Conservation (phyloP, 37 sponge, comb jelly and placozoan genomes). For the Petrosia ficiformis region DNA sequence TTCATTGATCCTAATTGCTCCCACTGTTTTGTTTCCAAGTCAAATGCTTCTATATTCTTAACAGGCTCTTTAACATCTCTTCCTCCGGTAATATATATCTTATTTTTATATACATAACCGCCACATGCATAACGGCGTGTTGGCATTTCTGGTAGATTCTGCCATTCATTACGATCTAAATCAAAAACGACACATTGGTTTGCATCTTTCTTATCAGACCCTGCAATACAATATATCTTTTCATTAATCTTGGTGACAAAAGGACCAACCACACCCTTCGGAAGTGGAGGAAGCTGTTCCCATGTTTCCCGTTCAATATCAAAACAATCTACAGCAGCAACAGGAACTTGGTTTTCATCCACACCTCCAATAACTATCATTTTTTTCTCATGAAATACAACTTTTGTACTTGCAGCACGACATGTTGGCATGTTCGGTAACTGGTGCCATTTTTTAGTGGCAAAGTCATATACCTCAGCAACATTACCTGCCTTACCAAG, state of each 20-base stretch:
- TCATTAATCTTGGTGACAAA: constrained; percentile 45
- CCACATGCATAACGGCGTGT: constrained; percentile 52
- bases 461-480: constrained; percentile 63
- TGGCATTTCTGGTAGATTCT: constrained; percentile 41
- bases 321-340: constrained; percentile 60
- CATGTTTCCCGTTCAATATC: constrained; percentile 44
- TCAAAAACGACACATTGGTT: constrained; percentile 58
- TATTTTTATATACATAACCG: constrained; percentile 40
- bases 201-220: constrained; percentile 44
- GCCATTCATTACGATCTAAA: constrained; percentile 53
- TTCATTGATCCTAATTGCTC: constrained; percentile 50
- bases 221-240: constrained; percentile 62
- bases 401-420: constrained; percentile 39
- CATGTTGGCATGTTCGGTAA: constrained; percentile 53
- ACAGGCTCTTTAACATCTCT: constrained; percentile 38
- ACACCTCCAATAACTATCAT: constrained; percentile 66
- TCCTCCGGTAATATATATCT: constrained; percentile 68
- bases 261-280: constrained; percentile 60
- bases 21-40: constrained; percentile 75
- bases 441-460: constrained; percentile 43
- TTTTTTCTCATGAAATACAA: constrained; percentile 46
- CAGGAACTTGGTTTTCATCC: constrained; percentile 51
- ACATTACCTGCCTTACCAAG: constrained; percentile 42
- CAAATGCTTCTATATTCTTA: constrained; percentile 45
- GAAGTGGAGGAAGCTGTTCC: constrained; percentile 60